Evolutionary conservation across 1,140 invertebrate genomes (phyloP), one percentile per base, ranked within the genome.

Genomic region (Drosophila mojavensis): DNA sequence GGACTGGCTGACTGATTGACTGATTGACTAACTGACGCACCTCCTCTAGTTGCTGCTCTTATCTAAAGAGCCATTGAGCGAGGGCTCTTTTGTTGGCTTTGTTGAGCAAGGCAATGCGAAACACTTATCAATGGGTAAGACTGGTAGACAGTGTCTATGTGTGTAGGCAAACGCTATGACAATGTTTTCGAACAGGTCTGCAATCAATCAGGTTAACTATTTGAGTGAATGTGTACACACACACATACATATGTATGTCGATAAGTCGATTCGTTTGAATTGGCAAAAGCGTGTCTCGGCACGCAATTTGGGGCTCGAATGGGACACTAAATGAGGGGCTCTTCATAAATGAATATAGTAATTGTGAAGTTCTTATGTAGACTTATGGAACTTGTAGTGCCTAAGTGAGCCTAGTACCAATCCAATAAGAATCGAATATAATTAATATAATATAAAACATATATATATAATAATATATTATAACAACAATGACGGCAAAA

Each of bases 91-190:
- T 43, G 50, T 54, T 28, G 50, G 28, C n/a, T 56, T 56, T 85
- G 69, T 84, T 81, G 78, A 79, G 81, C 75, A 81, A 78, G 81
- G 75, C 75, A 65, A 71, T 36, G 51, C 6, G 5, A 45, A 9
- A 55, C 9, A 59, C 64, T 79, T 86, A 86, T 86, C 81, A 75
- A 81, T 76, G 75, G 39, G 81, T 85, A 85, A 85, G 28, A 68
- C 79, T 3, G 24, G 81, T 36, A 66, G 70, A 9, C 66, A 4
- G 10, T 4, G 10, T 24, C 20, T 24, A 24, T 3, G 20, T 24
- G 30, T 56, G 47, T 64, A 39, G 51, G 63, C 70, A 72, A 66
- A 59, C 47, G 43, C 17, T 17, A 33, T 54, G 69, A 48, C 56
- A 60, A 30, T 39, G 48, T 15, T n/a, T 13, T 58, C 43, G 43